Percentiles rank a stretch among this genome's conserved stretches.
Evolutionary conservation across 2,888 invertebrate genomes (phyloP).

Genomic region (Cinara cedri): DNA sequence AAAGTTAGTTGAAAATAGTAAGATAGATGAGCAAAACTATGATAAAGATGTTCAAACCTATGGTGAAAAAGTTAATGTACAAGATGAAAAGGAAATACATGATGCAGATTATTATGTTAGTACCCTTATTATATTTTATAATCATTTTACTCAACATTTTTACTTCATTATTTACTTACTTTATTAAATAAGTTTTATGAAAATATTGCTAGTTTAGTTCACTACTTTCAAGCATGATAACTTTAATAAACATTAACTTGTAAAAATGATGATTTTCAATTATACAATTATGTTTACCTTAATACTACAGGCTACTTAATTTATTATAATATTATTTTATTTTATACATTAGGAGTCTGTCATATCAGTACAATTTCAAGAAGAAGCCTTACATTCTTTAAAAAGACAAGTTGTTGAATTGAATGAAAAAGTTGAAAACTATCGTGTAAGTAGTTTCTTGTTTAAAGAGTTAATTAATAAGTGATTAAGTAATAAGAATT

Average conservation of each 20-base stretch:
- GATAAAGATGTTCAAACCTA: not conserved
- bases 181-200: too few relatives aligned
- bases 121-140: not conserved
- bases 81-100: not conserved
- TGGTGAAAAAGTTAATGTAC: not conserved
- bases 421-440: slow-evolving; percentile 70
- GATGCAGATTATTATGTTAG: slow-evolving; percentile 35
- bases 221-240: too few relatives aligned
- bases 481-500: too few relatives aligned
- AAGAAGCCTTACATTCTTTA: slow-evolving; percentile 54
- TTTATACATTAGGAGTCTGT: slow-evolving; percentile 26
- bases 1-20: slow-evolving; percentile 41
- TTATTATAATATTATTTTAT: not conserved
- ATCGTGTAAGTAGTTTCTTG: slow-evolving; percentile 66
- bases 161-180: too few relatives aligned
- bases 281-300: not conserved
- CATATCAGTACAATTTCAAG: slow-evolving; percentile 20
- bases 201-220: too few relatives aligned
- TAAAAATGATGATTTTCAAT: not conserved
- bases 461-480: not conserved
- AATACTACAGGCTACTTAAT: too few relatives aligned
- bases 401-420: slow-evolving; percentile 70
- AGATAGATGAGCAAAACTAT: slow-evolving; percentile 38
- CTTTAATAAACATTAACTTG: too few relatives aligned
- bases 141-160: too few relatives aligned